phyloP scores from a whole-genome alignment of 2,797 vertebrate species.

The Hemibagrus guttatus region DNA sequence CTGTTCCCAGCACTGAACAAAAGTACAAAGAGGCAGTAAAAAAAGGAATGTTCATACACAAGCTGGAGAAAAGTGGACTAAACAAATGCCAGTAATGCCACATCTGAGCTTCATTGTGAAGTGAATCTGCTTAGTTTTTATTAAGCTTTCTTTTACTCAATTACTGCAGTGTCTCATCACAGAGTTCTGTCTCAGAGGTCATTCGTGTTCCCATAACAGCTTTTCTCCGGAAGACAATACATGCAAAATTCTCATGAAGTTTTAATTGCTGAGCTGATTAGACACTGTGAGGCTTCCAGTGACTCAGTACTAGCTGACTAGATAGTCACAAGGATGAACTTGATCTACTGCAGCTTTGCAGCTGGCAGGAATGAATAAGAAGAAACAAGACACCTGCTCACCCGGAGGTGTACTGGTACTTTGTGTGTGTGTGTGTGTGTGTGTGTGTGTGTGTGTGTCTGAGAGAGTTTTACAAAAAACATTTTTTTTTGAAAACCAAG shows the following conservation, averaged over 20 bases:
- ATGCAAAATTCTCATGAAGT: conserved; percentile 51
- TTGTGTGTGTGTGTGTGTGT: conserved; percentile 33
- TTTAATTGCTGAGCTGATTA: conserved; percentile 56
- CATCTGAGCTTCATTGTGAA: conserved; percentile 23
- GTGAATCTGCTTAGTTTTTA: not conserved
- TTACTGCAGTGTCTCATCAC: conserved; percentile 8
- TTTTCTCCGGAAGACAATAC: conserved; percentile 42
- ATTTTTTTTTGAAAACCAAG: not conserved
- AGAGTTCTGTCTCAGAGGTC: conserved; percentile 30
- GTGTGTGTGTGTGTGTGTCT: conserved; percentile 15
- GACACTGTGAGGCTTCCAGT: conserved; percentile 33
- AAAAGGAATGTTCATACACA: conserved; percentile 20
- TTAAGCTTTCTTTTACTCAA: conserved; percentile 3
- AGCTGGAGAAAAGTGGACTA: conserved; percentile 10
- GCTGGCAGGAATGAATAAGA: conserved; percentile 37
- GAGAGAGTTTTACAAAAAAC: not conserved
- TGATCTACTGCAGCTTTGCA: conserved; percentile 47
- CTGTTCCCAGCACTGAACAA: conserved; percentile 18
- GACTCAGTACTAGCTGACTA: conserved; percentile 45
- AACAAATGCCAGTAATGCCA: conserved; percentile 15
- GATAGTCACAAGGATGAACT: conserved; percentile 43
- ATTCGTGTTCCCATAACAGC: conserved; percentile 38
- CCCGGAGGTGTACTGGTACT: conserved; percentile 33
- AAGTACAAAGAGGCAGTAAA: conserved; percentile 15
- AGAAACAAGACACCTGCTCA: conserved; percentile 49